These are phyloP conservation scores for Mayetiola destructor DNA, from an alignment of 2,888 invertebrate species.

Conservation along the genomic window DNA sequence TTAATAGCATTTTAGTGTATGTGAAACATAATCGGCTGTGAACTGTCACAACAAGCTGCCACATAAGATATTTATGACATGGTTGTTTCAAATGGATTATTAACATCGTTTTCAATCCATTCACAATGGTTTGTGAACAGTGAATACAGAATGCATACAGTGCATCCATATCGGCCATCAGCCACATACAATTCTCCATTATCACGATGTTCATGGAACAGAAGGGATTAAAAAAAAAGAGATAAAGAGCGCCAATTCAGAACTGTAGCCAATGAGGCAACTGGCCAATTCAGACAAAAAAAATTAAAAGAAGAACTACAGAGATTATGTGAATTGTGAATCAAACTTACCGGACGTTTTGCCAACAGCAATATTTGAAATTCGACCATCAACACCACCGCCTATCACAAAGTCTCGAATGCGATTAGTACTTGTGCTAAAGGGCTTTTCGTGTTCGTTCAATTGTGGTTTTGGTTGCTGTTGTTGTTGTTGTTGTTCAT, in stretches of 20 bases:
- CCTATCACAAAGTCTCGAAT: slow-evolving; percentile 4
- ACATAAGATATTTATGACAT: slow-evolving; percentile 13
- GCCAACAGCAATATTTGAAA: slow-evolving; percentile 7
- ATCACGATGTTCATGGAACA: too few species aligned
- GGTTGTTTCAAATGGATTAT: neutral
- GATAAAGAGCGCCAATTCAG: too few species aligned
- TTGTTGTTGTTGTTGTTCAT: slow-evolving; percentile 17
- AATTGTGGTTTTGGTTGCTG: slow-evolving; percentile 14
- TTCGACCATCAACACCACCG: slow-evolving; percentile 7
- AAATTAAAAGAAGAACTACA: neutral
- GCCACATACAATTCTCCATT: too few species aligned
- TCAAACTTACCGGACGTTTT: slow-evolving; percentile 13
- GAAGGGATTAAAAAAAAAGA: too few species aligned
- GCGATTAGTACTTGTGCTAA: slow-evolving; percentile 12
- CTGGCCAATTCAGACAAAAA: too few species aligned
- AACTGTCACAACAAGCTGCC: slow-evolving; percentile 14
- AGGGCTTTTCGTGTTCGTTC: slow-evolving; percentile 14
- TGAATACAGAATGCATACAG: too few species aligned
- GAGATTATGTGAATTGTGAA: neutral
- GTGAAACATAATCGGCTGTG: slow-evolving; percentile 3
- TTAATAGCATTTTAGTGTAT: slow-evolving; percentile 11
- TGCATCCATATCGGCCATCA: too few species aligned
- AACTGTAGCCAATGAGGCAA: too few species aligned
- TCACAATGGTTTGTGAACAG: too few species aligned
- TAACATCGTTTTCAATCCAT: too few species aligned